phyloP scores from a whole-genome alignment of 2,113 vertebrate species.

The Amphiprion ocellaris region DNA sequence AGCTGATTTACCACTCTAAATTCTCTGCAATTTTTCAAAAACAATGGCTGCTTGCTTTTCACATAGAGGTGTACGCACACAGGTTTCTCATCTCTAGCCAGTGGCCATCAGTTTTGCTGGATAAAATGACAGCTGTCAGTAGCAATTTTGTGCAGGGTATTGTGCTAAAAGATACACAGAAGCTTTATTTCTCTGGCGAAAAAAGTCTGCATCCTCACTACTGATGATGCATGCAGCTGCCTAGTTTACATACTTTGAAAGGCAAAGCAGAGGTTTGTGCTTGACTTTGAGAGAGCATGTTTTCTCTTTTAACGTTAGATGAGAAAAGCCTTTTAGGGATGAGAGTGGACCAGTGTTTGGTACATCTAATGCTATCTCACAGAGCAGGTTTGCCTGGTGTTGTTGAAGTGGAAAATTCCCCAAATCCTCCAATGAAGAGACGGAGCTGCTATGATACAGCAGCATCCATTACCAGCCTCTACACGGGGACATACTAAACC shows the following conservation, averaged over 20 bases:
- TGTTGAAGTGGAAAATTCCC: not conserved
- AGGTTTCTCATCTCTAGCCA: not conserved
- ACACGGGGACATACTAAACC: not conserved
- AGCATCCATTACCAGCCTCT: not conserved
- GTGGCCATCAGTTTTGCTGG: not conserved
- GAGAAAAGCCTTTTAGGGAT: too few relatives aligned
- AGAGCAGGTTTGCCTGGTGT: not conserved
- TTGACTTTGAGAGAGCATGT: not conserved
- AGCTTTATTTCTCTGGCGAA: too few relatives aligned
- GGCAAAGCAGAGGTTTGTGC: not conserved
- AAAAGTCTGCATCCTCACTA: too few relatives aligned
- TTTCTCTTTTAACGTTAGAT: not conserved
- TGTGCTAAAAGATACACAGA: too few relatives aligned
- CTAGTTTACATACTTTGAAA: not conserved
- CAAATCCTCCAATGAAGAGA: too few relatives aligned
- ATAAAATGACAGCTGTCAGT: not conserved
- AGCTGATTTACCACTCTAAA: not conserved
- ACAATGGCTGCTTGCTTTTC: not conserved
- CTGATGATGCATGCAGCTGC: not conserved
- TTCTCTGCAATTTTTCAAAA: not conserved
- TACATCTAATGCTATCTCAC: not conserved
- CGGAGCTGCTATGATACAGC: too few relatives aligned
- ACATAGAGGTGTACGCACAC: too few relatives aligned
- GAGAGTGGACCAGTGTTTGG: accelerated
- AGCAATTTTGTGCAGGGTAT: not conserved